Conservation (phyloP, 1,140 invertebrate genomes). For the Drosophila nebulosa region DNA sequence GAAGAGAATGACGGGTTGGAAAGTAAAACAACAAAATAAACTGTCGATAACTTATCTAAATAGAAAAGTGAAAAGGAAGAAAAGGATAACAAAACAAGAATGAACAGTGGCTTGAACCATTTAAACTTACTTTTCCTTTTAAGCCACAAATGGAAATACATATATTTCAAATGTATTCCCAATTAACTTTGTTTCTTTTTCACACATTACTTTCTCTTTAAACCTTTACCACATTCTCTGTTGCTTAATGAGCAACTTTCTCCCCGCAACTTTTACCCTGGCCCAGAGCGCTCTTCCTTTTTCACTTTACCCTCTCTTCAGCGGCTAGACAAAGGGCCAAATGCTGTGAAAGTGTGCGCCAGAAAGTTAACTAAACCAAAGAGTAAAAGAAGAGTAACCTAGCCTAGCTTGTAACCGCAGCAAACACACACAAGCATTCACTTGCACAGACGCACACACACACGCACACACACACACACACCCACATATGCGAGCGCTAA, state of each 20-base stretch:
- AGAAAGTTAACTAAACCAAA: not conserved
- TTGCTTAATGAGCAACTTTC: conserved; percentile 2
- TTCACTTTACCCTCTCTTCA: not conserved
- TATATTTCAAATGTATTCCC: not conserved
- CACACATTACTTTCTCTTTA: not conserved
- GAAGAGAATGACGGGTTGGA: no score
- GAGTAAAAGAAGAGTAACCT: not conserved
- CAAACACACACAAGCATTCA: not conserved
- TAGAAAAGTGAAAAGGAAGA: not conserved
- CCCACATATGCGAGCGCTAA: not conserved
- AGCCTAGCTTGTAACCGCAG: not conserved
- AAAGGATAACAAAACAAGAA: no score
- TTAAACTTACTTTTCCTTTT: not conserved
- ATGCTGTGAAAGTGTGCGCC: not conserved
- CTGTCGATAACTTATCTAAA: no score
- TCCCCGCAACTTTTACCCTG: not conserved
- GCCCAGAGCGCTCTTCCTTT: not conserved
- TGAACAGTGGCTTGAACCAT: no score
- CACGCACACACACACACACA: not conserved
- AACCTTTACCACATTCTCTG: not conserved
- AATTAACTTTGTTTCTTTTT: conserved; percentile 8
- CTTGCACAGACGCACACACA: no score
- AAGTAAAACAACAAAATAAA: no score
- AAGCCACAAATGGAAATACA: not conserved
- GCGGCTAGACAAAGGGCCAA: not conserved